Evolutionary conservation across 1,140 invertebrate genomes (phyloP).

Genomic region (Cotesia vestalis): DNA sequence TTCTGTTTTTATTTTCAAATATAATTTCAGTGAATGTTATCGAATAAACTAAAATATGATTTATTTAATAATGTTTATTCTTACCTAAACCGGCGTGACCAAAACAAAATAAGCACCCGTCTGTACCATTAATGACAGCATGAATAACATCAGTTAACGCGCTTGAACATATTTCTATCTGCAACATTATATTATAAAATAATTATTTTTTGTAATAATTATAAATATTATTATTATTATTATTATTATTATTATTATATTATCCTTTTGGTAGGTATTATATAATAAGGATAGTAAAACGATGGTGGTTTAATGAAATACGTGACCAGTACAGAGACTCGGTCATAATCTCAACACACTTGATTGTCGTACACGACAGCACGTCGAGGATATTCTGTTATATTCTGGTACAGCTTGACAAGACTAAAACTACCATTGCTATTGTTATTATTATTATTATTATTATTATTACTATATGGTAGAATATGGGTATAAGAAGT

Average conservation of each 20-base stretch:
- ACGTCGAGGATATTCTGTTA: constrained; percentile 13
- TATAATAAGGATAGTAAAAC: constrained; percentile 38
- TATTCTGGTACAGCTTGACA: constrained; percentile 7
- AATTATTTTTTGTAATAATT: background rate
- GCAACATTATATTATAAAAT: constrained; percentile 56
- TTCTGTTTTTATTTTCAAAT: background rate
- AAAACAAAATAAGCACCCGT: constrained; percentile 92
- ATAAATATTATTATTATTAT: no score
- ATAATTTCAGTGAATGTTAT: background rate
- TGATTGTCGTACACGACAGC: constrained; percentile 53
- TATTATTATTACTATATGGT: background rate
- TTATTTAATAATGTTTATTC: constrained; percentile 41
- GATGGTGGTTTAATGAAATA: constrained; percentile 65
- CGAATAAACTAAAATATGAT: background rate
- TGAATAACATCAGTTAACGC: constrained; percentile 92
- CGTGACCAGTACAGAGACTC: constrained; percentile 60
- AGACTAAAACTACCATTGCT: no score
- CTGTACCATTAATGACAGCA: constrained; percentile 91
- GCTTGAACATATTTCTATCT: constrained; percentile 90
- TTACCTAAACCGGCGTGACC: constrained; percentile 91
- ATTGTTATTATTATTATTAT: no score
- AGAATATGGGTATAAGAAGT: constrained; percentile 3
- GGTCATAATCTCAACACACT: constrained; percentile 66
- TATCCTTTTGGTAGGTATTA: no score
- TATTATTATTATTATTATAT: no score